Evolutionary conservation across 2,113 vertebrate species (phyloP), one percentile per base, ranked within the genome.

Genomic region (Lates calcarifer): DNA sequence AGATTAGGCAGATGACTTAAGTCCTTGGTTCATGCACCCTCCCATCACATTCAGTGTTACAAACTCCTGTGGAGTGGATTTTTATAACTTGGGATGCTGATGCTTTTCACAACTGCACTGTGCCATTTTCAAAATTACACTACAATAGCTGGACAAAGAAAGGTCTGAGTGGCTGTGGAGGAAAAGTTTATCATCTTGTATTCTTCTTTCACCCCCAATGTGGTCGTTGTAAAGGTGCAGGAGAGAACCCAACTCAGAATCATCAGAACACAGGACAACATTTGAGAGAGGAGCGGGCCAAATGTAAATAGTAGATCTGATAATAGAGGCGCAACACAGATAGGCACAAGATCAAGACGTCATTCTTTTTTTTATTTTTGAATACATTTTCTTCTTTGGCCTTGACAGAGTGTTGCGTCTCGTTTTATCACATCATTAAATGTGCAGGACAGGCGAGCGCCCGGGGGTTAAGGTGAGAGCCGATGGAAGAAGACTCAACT

Each of bases 51-150:
- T 73, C 56, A 72, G 12, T 22, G 49, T 45, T 66, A 35, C 47
- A 64, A 39, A 62, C 31, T 64, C 47, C 24, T 43, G 39, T 45
- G 58, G 58, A 77, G 63, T 73, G 47, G 58, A 51, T 56, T 79
- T 69, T 73, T 49, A 79, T 20, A 51, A 60, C 31, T 58, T 49
- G 7, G 6, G 4, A 22, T 3, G 63, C 24, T 49, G 58, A 70
- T 24, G 66, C 43, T 74, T 81, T 81, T 70, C 55, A 57, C 49
- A 6, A 35, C 24, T n/a, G 67, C 8, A 2, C 45, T 72, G 33
- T 65, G 41, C 56, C 61, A 70, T 63, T 88, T 86, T 67, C 43
- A 62, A 64, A 77, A 78, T 60, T 56, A 64, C 58, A 41, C 39
- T 2, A 29, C 28, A 85, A 70, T 74, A 69, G 75, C 37, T 60